Percentiles rank a stretch among this genome's conserved stretches.
phyloP scores from a whole-genome alignment of 2,797 vertebrate genomes.

The Rhinella marina region DNA sequence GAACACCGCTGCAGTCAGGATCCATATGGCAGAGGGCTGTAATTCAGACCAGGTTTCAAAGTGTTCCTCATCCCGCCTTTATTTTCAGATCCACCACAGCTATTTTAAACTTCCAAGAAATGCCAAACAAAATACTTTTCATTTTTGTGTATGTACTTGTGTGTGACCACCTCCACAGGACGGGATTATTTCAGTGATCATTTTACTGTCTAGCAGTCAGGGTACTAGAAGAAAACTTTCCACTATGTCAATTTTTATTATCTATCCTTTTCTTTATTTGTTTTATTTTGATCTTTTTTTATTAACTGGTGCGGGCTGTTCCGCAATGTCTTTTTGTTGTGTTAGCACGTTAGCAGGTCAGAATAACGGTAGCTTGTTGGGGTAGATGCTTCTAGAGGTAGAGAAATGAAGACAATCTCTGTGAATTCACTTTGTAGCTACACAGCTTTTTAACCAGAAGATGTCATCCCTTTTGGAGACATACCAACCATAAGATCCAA shows the following conservation, averaged over 20 bases:
- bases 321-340: too few relatives aligned
- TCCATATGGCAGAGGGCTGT: background rate
- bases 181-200: background rate
- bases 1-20: background rate
- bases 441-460: too few relatives aligned
- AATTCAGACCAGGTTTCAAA: background rate
- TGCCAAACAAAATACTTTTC: background rate
- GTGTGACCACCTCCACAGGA: background rate
- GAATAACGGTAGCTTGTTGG: too few relatives aligned
- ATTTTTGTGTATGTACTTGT: background rate
- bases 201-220: background rate
- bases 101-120: background rate
- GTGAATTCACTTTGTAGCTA: too few relatives aligned
- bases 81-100: constrained; percentile 4
- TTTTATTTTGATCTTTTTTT: background rate
- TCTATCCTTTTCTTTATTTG: background rate
- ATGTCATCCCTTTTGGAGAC: too few relatives aligned
- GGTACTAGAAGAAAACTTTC: background rate
- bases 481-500: too few relatives aligned
- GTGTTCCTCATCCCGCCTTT: background rate
- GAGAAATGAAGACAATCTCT: too few relatives aligned
- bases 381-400: too few relatives aligned
- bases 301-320: background rate
- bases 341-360: too few relatives aligned
- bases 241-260: background rate